These are phyloP conservation scores for Wasmannia auropunctata DNA, from an alignment of 1,140 invertebrate genomes.

Conservation along the genomic window DNA sequence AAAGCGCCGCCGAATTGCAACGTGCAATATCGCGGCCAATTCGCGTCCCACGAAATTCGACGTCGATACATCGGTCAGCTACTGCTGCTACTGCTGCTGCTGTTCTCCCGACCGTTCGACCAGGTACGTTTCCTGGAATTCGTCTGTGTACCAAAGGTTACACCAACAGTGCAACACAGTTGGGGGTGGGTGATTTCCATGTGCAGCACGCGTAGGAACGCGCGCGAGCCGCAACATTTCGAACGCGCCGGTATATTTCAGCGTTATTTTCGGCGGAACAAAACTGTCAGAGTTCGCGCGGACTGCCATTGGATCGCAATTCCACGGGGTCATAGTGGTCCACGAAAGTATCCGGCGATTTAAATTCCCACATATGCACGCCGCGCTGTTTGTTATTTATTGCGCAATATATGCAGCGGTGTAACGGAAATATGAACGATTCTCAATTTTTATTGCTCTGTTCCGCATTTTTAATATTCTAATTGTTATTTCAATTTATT, in stretches of 20 bases:
- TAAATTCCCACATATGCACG: slow-evolving; percentile 51
- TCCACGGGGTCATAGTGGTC: slow-evolving; percentile 29
- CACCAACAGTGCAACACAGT: background rate
- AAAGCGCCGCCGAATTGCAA: slow-evolving; percentile 42
- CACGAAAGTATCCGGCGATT: slow-evolving; percentile 56
- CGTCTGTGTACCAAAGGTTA: background rate
- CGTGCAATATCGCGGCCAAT: background rate
- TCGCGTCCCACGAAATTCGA: slow-evolving; percentile 25
- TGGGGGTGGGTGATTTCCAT: slow-evolving; percentile 52
- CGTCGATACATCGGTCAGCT: background rate
- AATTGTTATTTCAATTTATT: slow-evolving; percentile 36
- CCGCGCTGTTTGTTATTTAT: slow-evolving; percentile 48
- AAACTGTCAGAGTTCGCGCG: slow-evolving; percentile 1
- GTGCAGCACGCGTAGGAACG: background rate
- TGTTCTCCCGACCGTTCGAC: background rate
- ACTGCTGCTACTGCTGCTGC: background rate
- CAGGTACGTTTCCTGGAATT: slow-evolving; percentile 41
- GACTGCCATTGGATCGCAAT: slow-evolving; percentile 26
- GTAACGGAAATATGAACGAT: slow-evolving; percentile 46
- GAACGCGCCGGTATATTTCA: slow-evolving; percentile 8
- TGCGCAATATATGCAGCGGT: slow-evolving; percentile 25
- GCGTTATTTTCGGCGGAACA: slow-evolving; percentile 22
- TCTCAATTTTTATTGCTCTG: slow-evolving; percentile 27
- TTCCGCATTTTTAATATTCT: slow-evolving; percentile 21
- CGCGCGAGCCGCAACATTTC: background rate